A percentile compares a stretch with the other conserved stretches of the same genome.
Conservation (phyloP, 2,113 vertebrate genomes). For the Tor tambroides region DNA sequence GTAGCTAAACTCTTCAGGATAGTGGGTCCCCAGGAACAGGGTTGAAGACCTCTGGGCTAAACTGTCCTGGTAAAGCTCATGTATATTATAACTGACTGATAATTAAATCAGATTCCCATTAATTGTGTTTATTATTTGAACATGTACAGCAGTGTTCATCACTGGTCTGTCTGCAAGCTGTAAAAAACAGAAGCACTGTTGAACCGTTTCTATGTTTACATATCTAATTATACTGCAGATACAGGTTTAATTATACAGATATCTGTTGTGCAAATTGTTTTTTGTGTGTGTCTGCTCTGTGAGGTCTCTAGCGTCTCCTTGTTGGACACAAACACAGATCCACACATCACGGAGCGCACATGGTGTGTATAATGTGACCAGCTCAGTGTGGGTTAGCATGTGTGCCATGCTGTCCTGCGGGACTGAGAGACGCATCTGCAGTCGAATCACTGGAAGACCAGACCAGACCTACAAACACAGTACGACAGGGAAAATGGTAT, state of each 20-base stretch:
- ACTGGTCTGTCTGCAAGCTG: background rate
- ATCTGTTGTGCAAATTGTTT: conserved; percentile 22
- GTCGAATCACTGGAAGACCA: conserved; percentile 19
- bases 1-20: too few relatives aligned
- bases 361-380: conserved; percentile 80
- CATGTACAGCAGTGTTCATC: background rate
- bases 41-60: too few relatives aligned
- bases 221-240: conserved; percentile 19
- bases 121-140: background rate
- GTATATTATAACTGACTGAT: background rate
- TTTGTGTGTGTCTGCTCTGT: background rate
- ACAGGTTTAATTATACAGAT: conserved; percentile 21
- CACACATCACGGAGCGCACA: conserved; percentile 69
- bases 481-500: background rate
- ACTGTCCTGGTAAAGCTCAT: background rate
- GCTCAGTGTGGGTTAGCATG: conserved; percentile 69
- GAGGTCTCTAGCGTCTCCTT: conserved; percentile 14
- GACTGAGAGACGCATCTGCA: conserved; percentile 76
- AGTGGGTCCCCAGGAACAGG: too few relatives aligned
- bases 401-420: conserved; percentile 69
- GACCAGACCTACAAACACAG: conserved; percentile 29
- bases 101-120: background rate
- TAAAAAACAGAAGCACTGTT: background rate
- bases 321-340: conserved; percentile 30
- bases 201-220: conserved; percentile 1